Evolutionary conservation across 2,113 vertebrate species (phyloP), one percentile per base, ranked within the genome.

Genomic region (Peromyscus californicus): DNA sequence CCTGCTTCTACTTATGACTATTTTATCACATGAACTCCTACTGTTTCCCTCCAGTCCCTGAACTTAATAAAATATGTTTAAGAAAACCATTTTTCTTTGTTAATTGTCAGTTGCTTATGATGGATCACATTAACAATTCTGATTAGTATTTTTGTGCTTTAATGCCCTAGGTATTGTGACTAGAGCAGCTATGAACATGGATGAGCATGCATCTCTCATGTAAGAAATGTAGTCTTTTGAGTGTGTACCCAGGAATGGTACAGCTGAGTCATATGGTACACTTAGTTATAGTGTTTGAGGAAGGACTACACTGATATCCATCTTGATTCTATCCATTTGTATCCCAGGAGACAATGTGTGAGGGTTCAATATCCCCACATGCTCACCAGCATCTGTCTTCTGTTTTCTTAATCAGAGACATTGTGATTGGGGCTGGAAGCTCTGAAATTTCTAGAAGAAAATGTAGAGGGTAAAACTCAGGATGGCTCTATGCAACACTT

Each of bases 41-140:
- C 17, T n/a, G 2, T 51, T 39, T 11, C 42, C 5, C 0, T 61
- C 17, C 17, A 90, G 15, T 12, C 0, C 17, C n/a, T 0, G 11
- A 90, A 51, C 69, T 65, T 8, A 63, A 21, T 74, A 29, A 72
- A 7, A 1, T 48, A 13, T 39, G 5, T 26, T 63, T 45, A 15
- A 51, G 4, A 33, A 21, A 54, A 6, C 8, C 16, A 39, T 88
- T 54, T 36, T 36, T 13, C 17, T 33, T 54, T 54, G 22, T 63
- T 15, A 24, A 51, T 75, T 36, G 12, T 54, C 24, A 75, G 1
- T 74, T 42, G 4, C 3, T 26, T 42, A 1, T 42, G 4, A 5
- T 31, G 86, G 29, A 79, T 78, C 12, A 82, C 51, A 72, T 69
- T 31, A 75, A 24, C 15, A 74, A 39, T 74, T 59, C 1, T 33